Percentiles rank a stretch among this genome's conserved stretches.
Conservation (phyloP, 2,797 vertebrate genomes). For the Coilia nasus region DNA sequence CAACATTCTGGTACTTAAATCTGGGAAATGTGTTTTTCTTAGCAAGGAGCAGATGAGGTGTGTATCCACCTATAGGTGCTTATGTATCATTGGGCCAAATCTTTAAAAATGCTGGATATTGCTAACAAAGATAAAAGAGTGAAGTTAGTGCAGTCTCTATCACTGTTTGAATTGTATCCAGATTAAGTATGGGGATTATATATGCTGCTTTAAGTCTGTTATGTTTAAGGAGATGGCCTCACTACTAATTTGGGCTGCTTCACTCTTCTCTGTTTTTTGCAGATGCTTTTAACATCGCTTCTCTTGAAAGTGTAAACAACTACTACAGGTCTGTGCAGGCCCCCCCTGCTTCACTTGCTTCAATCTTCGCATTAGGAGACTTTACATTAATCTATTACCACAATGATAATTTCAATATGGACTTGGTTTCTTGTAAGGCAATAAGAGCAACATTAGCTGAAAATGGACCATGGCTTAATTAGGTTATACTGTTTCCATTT, state of each 20-base stretch:
- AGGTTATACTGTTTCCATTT: not conserved
- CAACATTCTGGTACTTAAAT: too few species aligned
- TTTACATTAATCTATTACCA: not conserved
- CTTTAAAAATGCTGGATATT: not conserved
- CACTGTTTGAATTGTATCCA: not conserved
- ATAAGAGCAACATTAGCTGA: not conserved
- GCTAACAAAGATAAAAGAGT: not conserved
- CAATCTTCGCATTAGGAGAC: not conserved
- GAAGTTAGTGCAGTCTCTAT: not conserved
- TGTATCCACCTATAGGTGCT: too few species aligned
- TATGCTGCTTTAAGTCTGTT: not conserved
- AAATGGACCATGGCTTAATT: not conserved
- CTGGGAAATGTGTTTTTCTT: too few species aligned
- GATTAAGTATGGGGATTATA: not conserved
- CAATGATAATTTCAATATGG: not conserved
- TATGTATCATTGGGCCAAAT: too few species aligned
- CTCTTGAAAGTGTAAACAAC: slow-evolving; percentile 85
- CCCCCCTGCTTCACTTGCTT: not conserved
- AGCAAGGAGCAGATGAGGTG: too few species aligned
- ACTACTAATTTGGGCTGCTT: not conserved
- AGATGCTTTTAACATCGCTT: slow-evolving; percentile 95
- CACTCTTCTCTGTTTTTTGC: slow-evolving; percentile 53
- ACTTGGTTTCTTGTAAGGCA: not conserved
- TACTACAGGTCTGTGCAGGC: slow-evolving; percentile 88
- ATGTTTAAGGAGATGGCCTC: not conserved